Conservation (phyloP, 1,140 invertebrate genomes). For the Babylonia areolata region DNA sequence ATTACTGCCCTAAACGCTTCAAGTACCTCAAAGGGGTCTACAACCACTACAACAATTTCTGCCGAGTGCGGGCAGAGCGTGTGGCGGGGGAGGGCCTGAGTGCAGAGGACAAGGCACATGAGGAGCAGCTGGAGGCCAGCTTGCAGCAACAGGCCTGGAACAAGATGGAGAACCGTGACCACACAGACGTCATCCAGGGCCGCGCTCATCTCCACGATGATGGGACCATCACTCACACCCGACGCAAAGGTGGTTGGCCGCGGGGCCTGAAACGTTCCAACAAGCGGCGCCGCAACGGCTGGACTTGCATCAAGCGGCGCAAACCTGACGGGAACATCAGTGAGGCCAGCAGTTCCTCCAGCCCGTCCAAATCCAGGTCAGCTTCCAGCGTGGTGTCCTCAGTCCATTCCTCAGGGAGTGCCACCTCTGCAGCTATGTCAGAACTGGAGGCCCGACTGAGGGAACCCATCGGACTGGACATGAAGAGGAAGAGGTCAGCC, state of each 20-base stretch:
- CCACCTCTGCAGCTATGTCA: conserved; percentile 1
- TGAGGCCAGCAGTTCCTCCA: not conserved
- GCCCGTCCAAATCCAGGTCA: not conserved
- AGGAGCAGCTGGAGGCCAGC: conserved; percentile 50
- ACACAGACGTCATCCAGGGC: conserved; percentile 48
- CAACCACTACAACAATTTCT: conserved; percentile 62
- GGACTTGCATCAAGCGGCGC: conserved; percentile 55
- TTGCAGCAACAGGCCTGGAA: conserved; percentile 56
- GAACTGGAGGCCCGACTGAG: conserved; percentile 26
- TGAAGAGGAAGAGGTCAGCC: not conserved
- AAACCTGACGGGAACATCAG: conserved; percentile 37
- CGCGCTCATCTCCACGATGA: conserved; percentile 36
- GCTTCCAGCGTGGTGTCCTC: not conserved
- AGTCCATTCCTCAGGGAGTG: not conserved
- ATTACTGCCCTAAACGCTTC: conserved; percentile 62
- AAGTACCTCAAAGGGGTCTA: conserved; percentile 64
- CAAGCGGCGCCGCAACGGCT: conserved; percentile 54
- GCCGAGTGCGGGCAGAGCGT: conserved; percentile 59
- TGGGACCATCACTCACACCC: conserved; percentile 24
- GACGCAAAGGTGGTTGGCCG: conserved; percentile 54
- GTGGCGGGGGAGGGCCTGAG: conserved; percentile 44
- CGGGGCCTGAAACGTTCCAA: conserved; percentile 59
- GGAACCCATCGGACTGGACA: not conserved
- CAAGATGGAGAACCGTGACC: conserved; percentile 48
- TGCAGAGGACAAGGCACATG: conserved; percentile 53